These are phyloP conservation scores for Panagrolaimus sp. DNA, from an alignment of 1,140 invertebrate species.

Conservation along the genomic window DNA sequence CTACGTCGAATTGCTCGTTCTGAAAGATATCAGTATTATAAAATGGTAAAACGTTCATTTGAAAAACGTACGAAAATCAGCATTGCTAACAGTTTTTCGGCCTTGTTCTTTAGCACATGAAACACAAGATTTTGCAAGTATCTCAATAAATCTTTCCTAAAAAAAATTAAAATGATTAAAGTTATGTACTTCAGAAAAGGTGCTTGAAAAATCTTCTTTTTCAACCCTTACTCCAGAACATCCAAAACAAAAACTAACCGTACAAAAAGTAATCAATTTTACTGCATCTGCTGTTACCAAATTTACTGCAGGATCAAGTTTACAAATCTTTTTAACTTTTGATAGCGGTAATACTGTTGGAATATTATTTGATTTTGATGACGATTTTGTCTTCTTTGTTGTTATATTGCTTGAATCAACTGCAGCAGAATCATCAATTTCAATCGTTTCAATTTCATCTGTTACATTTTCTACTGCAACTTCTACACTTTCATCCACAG, in stretches of 20 bases:
- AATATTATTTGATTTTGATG: not conserved
- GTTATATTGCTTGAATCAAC: not conserved
- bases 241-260: no score
- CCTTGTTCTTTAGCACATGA: not conserved
- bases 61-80: constrained; percentile 2
- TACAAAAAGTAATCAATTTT: not conserved
- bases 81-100: not conserved
- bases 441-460: not conserved
- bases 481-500: not conserved
- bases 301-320: not conserved
- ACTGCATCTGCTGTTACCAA: not conserved
- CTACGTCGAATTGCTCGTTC: constrained; percentile 6
- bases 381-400: not conserved
- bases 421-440: not conserved
- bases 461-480: not conserved
- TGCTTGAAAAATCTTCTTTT: no score
- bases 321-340: not conserved
- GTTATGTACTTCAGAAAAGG: no score
- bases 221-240: no score
- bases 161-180: not conserved
- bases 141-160: constrained; percentile 4
- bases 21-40: constrained; percentile 5
- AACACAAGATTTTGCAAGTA: not conserved
- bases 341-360: not conserved
- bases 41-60: no score